phyloP scores from a whole-genome alignment of 2,113 vertebrate species.

The Corythoichthys haematopterus region DNA sequence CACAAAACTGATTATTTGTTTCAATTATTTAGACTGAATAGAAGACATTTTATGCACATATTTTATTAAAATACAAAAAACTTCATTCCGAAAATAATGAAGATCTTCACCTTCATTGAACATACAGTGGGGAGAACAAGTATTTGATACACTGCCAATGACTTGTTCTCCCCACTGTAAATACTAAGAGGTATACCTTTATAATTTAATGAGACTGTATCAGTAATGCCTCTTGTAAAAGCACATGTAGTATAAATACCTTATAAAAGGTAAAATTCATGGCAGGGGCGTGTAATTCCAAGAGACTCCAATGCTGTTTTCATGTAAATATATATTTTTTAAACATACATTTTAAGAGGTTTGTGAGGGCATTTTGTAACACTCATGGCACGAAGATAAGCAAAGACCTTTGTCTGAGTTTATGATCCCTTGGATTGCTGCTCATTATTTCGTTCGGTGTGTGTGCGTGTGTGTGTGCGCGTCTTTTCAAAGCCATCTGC shows the following conservation, averaged over 20 bases:
- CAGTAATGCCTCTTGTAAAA: neutral
- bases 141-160: no score
- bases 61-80: neutral
- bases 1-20: neutral
- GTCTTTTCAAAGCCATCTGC: slow-evolving; percentile 37
- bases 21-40: neutral
- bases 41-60: neutral
- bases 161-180: no score
- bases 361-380: slow-evolving; percentile 25
- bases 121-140: neutral
- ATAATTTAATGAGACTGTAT: neutral
- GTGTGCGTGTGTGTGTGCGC: slow-evolving; percentile 8
- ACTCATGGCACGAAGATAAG: slow-evolving; percentile 36
- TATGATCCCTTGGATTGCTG: slow-evolving; percentile 35
- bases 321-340: neutral
- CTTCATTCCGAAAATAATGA: neutral
- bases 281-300: neutral
- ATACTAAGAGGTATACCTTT: no score
- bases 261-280: neutral
- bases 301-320: neutral
- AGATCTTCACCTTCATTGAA: neutral
- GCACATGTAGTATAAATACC: neutral
- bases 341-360: slow-evolving; percentile 8
- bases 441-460: slow-evolving; percentile 45
- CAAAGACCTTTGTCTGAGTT: slow-evolving; percentile 46